Evolutionary conservation across 35 echinoderm and acorn worm genomes (phyloP).

Genomic region (Hemicentrotus pulcherrimus): DNA sequence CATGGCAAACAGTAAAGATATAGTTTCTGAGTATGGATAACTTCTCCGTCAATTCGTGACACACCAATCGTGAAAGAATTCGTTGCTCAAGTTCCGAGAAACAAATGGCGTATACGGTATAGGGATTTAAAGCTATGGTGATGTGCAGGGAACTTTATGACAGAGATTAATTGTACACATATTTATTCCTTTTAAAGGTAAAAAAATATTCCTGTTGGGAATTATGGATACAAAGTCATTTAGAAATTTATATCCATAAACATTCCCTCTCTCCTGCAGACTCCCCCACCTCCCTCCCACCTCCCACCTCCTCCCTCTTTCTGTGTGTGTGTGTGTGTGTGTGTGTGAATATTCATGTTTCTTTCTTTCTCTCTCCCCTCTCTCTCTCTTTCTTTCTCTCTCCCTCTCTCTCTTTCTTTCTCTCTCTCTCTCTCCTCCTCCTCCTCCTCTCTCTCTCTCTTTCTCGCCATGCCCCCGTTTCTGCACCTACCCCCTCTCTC

Average conservation of each 20-base stretch:
- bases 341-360: no score
- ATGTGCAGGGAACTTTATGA: neutral
- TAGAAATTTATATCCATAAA: neutral
- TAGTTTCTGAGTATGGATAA: neutral
- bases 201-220: neutral
- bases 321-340: no score
- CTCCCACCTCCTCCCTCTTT: no score
- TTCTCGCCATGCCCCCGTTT: no score
- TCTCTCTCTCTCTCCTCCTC: no score
- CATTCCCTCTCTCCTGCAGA: neutral
- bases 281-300: no score
- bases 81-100: neutral
- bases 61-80: constrained; percentile 12
- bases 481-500: no score
- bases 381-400: no score
- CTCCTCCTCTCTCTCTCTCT: no score
- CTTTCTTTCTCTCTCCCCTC: no score
- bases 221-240: neutral
- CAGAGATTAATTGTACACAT: neutral
- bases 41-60: neutral
- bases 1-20: neutral
- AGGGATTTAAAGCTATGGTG: neutral
- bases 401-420: no score
- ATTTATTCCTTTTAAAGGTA: neutral
- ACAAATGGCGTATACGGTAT: neutral